Conservation (phyloP, 2,113 vertebrate genomes). For the Otis tarda region DNA sequence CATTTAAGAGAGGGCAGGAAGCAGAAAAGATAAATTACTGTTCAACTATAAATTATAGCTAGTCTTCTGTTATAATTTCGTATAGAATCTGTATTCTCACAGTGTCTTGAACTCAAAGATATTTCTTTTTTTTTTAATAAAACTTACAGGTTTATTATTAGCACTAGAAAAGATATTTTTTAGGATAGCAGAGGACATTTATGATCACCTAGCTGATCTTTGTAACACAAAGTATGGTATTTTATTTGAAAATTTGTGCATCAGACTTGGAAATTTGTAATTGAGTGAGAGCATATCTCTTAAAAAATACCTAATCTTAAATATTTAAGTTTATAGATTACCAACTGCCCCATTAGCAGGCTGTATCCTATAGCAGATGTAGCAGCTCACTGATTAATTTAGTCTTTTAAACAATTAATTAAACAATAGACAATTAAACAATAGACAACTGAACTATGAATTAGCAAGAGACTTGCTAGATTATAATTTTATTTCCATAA, state of each 20-base stretch:
- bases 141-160: neutral
- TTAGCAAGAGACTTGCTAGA: neutral
- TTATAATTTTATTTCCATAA: neutral
- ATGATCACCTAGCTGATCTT: neutral
- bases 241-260: neutral
- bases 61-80: neutral
- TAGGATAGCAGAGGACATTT: neutral
- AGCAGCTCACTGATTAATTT: neutral
- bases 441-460: neutral
- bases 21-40: neutral
- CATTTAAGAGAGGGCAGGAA: neutral
- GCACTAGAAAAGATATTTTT: neutral
- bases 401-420: neutral
- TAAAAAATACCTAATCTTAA: neutral
- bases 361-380: neutral
- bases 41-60: neutral
- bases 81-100: neutral
- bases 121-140: neutral
- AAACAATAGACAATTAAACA: neutral
- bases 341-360: neutral
- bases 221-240: neutral
- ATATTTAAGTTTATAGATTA: neutral
- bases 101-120: neutral
- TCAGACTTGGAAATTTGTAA: neutral
- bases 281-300: neutral